Conservation (phyloP, 2,113 vertebrate genomes). For the Cariama cristata region DNA sequence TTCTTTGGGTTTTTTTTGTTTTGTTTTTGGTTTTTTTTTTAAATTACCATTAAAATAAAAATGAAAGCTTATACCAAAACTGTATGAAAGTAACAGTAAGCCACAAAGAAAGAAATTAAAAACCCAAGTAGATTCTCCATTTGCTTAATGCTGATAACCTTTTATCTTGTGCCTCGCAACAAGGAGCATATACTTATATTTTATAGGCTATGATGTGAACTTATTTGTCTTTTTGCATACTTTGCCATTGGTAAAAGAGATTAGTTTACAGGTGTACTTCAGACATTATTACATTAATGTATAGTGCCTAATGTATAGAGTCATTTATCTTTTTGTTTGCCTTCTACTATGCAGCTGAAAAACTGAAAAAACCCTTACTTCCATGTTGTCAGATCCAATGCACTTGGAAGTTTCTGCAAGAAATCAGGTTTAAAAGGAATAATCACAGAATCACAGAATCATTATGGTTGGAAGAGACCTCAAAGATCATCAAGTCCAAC, state of each 20-base stretch:
- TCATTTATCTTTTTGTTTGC: slow-evolving; percentile 28
- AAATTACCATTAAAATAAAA: not conserved
- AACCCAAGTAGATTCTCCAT: not conserved
- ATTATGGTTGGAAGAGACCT: no score
- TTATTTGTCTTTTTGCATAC: not conserved
- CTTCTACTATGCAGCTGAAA: slow-evolving; percentile 3
- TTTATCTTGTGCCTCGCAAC: not conserved
- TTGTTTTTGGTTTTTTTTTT: not conserved
- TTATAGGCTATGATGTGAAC: not conserved
- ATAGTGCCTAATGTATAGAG: not conserved
- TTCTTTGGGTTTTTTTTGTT: no score
- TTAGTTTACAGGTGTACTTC: slow-evolving; percentile 2
- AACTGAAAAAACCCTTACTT: slow-evolving; percentile 33
- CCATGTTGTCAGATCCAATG: not conserved
- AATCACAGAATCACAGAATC: not conserved
- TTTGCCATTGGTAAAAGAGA: not conserved
- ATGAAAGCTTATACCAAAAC: not conserved
- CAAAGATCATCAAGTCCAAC: no score
- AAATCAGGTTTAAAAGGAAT: slow-evolving; percentile 51
- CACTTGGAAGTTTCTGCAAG: slow-evolving; percentile 14
- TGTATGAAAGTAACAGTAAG: not conserved
- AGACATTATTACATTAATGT: not conserved
- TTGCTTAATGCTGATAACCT: not conserved
- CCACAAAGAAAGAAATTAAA: not conserved
- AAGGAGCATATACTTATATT: not conserved